Evolutionary conservation across 2,797 vertebrate species (phyloP).

Genomic region (Sebastes iracundus): DNA sequence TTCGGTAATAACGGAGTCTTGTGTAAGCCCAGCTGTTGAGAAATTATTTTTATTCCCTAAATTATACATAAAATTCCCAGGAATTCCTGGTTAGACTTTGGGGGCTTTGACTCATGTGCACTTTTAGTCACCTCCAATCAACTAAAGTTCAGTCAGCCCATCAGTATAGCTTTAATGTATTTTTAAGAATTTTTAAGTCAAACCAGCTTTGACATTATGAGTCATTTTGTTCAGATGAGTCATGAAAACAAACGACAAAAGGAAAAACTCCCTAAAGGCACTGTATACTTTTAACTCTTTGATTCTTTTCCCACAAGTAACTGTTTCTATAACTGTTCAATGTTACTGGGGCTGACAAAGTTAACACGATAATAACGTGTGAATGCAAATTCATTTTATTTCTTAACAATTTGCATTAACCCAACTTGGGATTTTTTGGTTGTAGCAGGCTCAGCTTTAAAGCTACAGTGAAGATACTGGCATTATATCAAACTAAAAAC

Average conservation of each 20-base stretch:
- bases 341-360: too few relatives aligned
- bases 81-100: background rate
- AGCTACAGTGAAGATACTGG: too few relatives aligned
- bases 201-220: background rate
- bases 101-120: background rate
- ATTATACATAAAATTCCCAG: background rate
- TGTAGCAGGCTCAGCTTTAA: too few relatives aligned
- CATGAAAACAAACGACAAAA: background rate
- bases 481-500: too few relatives aligned
- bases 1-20: conserved; percentile 23
- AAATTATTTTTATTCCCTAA: conserved; percentile 29
- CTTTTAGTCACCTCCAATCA: background rate
- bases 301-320: background rate
- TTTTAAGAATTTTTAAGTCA: too few relatives aligned
- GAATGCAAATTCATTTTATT: too few relatives aligned
- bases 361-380: too few relatives aligned
- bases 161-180: background rate
- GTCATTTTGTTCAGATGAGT: background rate
- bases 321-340: background rate
- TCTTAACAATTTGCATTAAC: too few relatives aligned
- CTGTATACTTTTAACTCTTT: background rate
- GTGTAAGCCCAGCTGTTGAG: conserved; percentile 12
- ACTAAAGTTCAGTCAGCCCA: background rate
- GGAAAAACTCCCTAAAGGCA: background rate
- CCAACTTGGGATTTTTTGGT: too few relatives aligned